Conservation (phyloP, 1,140 invertebrate species). For the Andrena cerasifolii region DNA sequence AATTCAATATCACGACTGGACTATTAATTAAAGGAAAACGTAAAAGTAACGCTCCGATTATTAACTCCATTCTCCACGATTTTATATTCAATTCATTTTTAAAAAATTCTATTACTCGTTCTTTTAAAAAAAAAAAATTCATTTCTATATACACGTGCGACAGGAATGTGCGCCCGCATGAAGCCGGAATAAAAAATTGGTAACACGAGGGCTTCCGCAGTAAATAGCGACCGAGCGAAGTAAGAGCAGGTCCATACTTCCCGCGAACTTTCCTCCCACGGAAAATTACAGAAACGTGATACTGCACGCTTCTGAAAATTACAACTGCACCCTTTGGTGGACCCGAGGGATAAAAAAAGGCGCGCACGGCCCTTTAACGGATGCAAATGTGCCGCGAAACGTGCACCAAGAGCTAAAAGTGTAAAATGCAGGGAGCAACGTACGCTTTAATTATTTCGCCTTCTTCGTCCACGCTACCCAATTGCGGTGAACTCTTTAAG, state of each 20-base stretch:
- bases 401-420: conserved; percentile 14
- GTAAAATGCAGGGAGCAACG: conserved; percentile 10
- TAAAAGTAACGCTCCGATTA: not conserved
- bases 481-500: conserved; percentile 13
- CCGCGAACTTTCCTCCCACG: not conserved
- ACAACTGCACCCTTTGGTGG: conserved; percentile 2
- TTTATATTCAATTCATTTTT: no score
- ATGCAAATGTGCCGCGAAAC: conserved; percentile 14
- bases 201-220: no score
- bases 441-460: conserved; percentile 26
- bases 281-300: conserved; percentile 14
- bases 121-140: no score
- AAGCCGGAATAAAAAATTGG: no score
- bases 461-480: not conserved
- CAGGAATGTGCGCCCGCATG: not conserved
- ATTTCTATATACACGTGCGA: not conserved
- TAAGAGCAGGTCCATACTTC: no score
- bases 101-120: no score
- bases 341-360: not conserved
- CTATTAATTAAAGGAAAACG: not conserved
- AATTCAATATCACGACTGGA: not conserved
- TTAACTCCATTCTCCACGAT: not conserved
- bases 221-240: not conserved
- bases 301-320: conserved; percentile 5
- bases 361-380: not conserved